A percentile compares a stretch with the other conserved stretches of the same genome.
These are phyloP conservation scores for Crypturellus undulatus DNA, from an alignment of 2,113 vertebrate genomes.

Conservation along the genomic window DNA sequence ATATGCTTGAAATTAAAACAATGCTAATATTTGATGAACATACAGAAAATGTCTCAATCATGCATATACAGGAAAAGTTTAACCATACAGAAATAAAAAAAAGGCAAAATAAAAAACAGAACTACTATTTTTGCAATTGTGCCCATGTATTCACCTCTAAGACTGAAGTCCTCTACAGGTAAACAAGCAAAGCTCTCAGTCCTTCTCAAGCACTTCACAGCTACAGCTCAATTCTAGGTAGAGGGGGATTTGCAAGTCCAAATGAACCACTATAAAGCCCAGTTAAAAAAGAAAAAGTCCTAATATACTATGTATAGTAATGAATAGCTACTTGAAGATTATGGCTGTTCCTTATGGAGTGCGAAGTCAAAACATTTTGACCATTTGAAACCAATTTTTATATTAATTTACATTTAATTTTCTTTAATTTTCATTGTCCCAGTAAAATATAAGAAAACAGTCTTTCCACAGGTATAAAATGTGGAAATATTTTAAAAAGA, in stretches of 20 bases:
- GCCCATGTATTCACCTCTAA: conserved; percentile 62
- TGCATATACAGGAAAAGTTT: conserved; percentile 52
- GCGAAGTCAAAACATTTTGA: conserved; percentile 71
- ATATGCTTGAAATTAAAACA: conserved; percentile 64
- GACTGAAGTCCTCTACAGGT: not conserved
- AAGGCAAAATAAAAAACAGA: not conserved
- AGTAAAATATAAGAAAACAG: conserved; percentile 80
- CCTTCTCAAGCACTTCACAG: conserved; percentile 58
- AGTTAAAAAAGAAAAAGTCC: conserved; percentile 49
- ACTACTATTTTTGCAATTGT: conserved; percentile 32
- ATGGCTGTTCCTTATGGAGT: conserved; percentile 78
- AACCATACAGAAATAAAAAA: conserved; percentile 12
- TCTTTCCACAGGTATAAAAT: conserved; percentile 83
- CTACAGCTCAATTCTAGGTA: conserved; percentile 30
- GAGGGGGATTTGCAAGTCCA: conserved; percentile 58
- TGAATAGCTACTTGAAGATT: conserved; percentile 37
- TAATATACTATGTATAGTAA: conserved; percentile 54
- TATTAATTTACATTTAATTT: conserved; percentile 72
- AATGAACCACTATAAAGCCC: conserved; percentile 53
- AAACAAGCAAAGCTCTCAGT: conserved; percentile 18
- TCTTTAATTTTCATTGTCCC: conserved; percentile 73
- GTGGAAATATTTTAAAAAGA: conserved; percentile 79
- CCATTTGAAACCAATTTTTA: conserved; percentile 56
- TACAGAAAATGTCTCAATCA: conserved; percentile 54
- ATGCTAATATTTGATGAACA: conserved; percentile 43